Base-by-base conservation (phyloP, 1,140 invertebrate genomes). In the Macrosteles quadrilineatus region DNA sequence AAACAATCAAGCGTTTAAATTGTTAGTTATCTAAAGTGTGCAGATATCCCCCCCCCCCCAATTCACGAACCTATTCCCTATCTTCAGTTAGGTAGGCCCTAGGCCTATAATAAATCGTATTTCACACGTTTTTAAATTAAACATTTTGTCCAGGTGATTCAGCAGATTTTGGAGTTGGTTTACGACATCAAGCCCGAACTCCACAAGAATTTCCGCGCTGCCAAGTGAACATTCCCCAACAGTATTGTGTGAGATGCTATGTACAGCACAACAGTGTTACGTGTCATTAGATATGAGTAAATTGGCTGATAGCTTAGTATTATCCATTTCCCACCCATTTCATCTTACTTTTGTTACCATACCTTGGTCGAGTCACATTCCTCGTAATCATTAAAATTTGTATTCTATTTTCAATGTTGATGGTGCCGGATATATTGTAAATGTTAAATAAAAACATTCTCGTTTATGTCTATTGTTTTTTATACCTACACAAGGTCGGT, bases 171-270 rank as follows among this genome's bases (percentile, higher is more conserved):
- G 76, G 86, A 90, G 70, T 84, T 93, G 78, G 93, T 96, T 17
- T 95, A 94, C 78, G 89, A 95, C 76, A 95, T 96, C 78, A 92
- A 91, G 79, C 93, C 94, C 9, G 91, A 95, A 81, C 83, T 96
- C 69, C 94, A 96, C 85, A 87, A 89, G 81, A 96, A 96, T 83
- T 94, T 75, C 67, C 74, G 72, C 64, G 75, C 76, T 29, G 64
- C 40, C 50, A 66, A 66, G 63, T 66, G 40, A 66, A 59, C 55
- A 59, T 59, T 59, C 55, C 47, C 23, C 55, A 59, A 27, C 55
- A 59, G 55, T 59, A 59, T 59, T 59, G 21, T 59, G 32, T 36
- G 32, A 36, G 14, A 36, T 14, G 32, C 32, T 36, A 14, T 36
- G 32, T 36, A 6, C 32, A 25, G 23, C 55, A 59, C 12, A 59